Conservation (phyloP, 1,140 invertebrate species). For the silkworm (Bombyx mori) region DNA sequence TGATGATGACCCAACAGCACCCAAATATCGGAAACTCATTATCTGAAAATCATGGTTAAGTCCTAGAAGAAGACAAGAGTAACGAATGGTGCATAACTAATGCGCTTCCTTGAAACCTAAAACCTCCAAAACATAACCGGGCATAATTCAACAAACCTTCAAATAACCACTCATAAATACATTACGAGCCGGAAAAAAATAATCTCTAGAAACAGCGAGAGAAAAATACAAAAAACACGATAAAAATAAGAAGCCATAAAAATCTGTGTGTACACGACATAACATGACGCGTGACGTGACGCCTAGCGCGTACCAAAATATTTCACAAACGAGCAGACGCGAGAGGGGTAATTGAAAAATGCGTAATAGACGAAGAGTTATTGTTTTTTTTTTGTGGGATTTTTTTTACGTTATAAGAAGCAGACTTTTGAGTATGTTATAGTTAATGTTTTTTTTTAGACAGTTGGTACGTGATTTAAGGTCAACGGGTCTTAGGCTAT, state of each 20-base stretch:
- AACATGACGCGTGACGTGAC: constrained; percentile 4
- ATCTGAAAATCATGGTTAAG: too few relatives aligned
- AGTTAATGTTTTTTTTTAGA: neutral
- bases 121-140: neutral
- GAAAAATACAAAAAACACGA: neutral
- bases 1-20: too few relatives aligned
- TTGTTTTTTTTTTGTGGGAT: neutral
- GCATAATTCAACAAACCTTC: neutral
- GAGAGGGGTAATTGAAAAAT: neutral
- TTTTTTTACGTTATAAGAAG: neutral
- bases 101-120: neutral
- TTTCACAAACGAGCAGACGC: neutral
- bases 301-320: neutral
- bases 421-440: neutral
- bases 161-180: neutral
- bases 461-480: neutral
- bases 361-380: neutral
- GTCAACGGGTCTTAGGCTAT: too few relatives aligned
- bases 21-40: too few relatives aligned
- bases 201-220: too few relatives aligned
- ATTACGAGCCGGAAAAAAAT: neutral
- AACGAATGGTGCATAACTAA: too few relatives aligned
- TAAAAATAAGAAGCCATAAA: constrained; percentile 4
- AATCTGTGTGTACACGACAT: neutral
- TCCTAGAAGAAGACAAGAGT: too few relatives aligned